phyloP scores from a whole-genome alignment of 2,888 invertebrate genomes.

The Cryptus viduatorius region DNA sequence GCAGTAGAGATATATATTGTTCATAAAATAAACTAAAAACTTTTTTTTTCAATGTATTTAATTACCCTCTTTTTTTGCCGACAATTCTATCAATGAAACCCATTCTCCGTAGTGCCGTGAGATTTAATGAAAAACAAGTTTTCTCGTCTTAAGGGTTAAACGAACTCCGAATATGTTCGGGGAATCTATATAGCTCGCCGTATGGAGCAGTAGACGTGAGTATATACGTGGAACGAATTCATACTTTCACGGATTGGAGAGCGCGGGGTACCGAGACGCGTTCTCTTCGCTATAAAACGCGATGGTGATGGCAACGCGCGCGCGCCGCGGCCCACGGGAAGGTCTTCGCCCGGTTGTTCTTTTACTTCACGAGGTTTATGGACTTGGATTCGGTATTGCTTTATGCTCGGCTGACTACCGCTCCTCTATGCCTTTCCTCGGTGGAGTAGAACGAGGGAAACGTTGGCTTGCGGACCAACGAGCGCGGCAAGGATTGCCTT shows the following conservation, averaged over 20 bases:
- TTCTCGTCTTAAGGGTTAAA: neutral
- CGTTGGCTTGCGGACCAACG: neutral
- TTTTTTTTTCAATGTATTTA: too few relatives aligned
- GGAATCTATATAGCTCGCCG: neutral
- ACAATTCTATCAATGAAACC: too few relatives aligned
- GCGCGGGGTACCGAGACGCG: constrained; percentile 55
- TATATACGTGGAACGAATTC: constrained; percentile 64
- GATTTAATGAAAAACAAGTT: neutral
- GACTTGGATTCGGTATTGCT: constrained; percentile 81
- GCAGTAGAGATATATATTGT: too few relatives aligned
- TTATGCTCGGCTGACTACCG: constrained; percentile 81
- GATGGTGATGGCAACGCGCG: constrained; percentile 25
- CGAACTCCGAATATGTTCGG: constrained; percentile 10
- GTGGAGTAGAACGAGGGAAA: constrained; percentile 61
- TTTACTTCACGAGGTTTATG: constrained; percentile 72
- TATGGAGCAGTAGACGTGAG: constrained; percentile 37
- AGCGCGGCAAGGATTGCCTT: neutral
- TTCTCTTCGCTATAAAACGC: constrained; percentile 61
- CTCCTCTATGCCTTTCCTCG: constrained; percentile 77
- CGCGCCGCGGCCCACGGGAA: constrained; percentile 50
- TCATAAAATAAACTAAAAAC: too few relatives aligned
- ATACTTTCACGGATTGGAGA: constrained; percentile 66
- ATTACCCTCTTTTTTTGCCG: too few relatives aligned
- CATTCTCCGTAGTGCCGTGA: too few relatives aligned
- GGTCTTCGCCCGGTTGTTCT: constrained; percentile 74